A percentile compares a stretch with the other conserved stretches of the same genome.
phyloP scores from a whole-genome alignment of 1,140 invertebrate species.

The Drosophila mayri region DNA sequence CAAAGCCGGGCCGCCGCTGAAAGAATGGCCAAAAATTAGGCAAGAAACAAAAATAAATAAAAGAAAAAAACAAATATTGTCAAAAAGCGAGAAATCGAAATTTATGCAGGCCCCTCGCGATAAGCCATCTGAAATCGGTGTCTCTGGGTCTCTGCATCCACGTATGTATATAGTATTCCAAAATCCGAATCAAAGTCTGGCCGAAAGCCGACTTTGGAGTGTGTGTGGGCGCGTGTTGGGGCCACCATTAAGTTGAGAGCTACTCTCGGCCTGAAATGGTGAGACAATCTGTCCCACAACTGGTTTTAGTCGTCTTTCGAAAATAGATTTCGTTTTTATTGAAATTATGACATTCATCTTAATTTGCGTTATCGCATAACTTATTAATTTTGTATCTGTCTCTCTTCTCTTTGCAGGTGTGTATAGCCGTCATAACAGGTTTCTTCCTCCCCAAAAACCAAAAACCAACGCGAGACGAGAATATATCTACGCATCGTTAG shows the following conservation, averaged over 20 bases:
- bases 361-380: constrained; percentile 77
- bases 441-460: constrained; percentile 29
- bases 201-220: constrained; percentile 11
- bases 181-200: constrained; percentile 13
- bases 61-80: constrained; percentile 52
- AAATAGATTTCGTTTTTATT: constrained; percentile 82
- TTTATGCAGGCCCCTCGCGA: constrained; percentile 70
- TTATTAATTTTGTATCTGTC: constrained; percentile 68
- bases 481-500: constrained; percentile 47
- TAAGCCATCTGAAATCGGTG: constrained; percentile 59
- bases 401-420: constrained; percentile 63
- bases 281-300: constrained; percentile 47
- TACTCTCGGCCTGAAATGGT: constrained; percentile 9
- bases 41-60: background rate
- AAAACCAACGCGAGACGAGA: constrained; percentile 1
- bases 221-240: constrained; percentile 56
- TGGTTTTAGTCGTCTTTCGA: constrained; percentile 45
- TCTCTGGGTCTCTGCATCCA: constrained; percentile 14
- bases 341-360: constrained; percentile 83
- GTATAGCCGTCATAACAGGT: constrained; percentile 58
- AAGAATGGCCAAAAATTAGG: constrained; percentile 43
- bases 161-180: background rate
- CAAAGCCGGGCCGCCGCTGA: constrained; percentile 30
- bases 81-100: constrained; percentile 49
- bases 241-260: constrained; percentile 39